Base-by-base conservation (phyloP, 2,113 vertebrate species). In the Perca schrenkii region DNA sequence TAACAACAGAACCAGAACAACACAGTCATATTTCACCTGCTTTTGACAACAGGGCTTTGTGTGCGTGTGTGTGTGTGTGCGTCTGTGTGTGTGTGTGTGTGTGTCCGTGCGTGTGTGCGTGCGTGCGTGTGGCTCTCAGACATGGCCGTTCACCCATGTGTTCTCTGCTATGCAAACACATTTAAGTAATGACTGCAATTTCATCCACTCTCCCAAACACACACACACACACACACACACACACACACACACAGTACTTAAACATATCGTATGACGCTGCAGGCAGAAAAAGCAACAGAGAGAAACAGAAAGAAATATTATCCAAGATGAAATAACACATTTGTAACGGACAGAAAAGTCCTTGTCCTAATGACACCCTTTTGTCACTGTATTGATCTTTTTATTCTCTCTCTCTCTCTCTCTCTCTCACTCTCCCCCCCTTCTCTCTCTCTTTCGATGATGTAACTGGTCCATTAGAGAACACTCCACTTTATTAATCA, bases 401-500 rank as follows among this genome's bases (percentile, higher is more conserved):
- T 21, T 67, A 25, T 14, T 21, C 43, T 79, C 52, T 17, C 49
- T 66, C 40, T 31, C 49, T 19, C 22, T 52, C 66, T 58, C 62
- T 47, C 52, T 61, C 34, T 28, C 40, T 47, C n/a, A n/a, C n/a
- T 1, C 25, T 25, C 25, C 25, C 66, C 57, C 66, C 67, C 57
- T 28, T 40, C 49, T 65, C 68, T 43, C 43, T 62, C 36, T 25
- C 16, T 73, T 14, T 68, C 57, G 56, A 77, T 90, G 81, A 89
- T 84, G 85, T 85, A 89, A 90, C 67, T 69, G 73, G 63, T 87
- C 87, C 84, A 90, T 89, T 90, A 88, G 85, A 7, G 79, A 80
- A 68, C 78, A 65, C 67, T 80, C 77, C 85, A 91, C 84, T 91
- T 91, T 83, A 89, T 77, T 92, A 87, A 94, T 93, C 88, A 84